phyloP scores from a whole-genome alignment of 2,888 invertebrate species.

The Beris morrisii region DNA sequence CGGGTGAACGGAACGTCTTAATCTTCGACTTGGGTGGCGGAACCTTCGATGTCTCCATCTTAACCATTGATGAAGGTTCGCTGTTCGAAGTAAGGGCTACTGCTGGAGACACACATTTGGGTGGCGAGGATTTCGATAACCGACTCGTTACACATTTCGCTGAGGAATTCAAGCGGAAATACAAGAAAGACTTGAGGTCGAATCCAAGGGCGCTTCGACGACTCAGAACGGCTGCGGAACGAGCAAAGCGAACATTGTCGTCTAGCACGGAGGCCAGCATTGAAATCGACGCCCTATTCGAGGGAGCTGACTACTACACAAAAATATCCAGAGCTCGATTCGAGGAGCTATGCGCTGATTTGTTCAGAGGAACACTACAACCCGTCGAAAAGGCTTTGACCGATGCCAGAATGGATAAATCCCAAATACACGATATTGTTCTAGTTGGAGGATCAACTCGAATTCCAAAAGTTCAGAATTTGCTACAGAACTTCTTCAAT shows the following conservation, averaged over 20 bases:
- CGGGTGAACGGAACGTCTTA: conserved; percentile 73
- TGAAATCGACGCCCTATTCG: conserved; percentile 87
- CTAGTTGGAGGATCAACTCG: conserved; percentile 88
- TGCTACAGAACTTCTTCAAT: conserved; percentile 79
- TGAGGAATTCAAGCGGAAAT: conserved; percentile 76
- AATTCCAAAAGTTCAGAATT: conserved; percentile 88
- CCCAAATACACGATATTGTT: conserved; percentile 77
- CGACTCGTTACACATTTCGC: conserved; percentile 77
- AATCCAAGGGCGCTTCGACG: conserved; percentile 81
- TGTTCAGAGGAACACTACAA: conserved; percentile 74
- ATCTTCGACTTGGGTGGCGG: conserved; percentile 83
- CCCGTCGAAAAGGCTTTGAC: conserved; percentile 84
- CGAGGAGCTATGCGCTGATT: conserved; percentile 86
- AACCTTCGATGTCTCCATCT: conserved; percentile 89
- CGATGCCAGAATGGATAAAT: conserved; percentile 84
- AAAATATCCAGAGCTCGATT: conserved; percentile 82
- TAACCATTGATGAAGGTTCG: conserved; percentile 85
- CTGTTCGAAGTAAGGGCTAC: conserved; percentile 80
- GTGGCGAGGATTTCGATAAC: conserved; percentile 79
- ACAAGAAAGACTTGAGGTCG: conserved; percentile 66
- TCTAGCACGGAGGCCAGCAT: conserved; percentile 77
- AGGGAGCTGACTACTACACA: conserved; percentile 89
- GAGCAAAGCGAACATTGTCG: conserved; percentile 76
- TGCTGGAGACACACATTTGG: conserved; percentile 79
- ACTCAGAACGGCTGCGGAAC: conserved; percentile 82